These are phyloP conservation scores for Drosophila pectinifera DNA, from an alignment of 1,140 invertebrate species.

Conservation along the genomic window DNA sequence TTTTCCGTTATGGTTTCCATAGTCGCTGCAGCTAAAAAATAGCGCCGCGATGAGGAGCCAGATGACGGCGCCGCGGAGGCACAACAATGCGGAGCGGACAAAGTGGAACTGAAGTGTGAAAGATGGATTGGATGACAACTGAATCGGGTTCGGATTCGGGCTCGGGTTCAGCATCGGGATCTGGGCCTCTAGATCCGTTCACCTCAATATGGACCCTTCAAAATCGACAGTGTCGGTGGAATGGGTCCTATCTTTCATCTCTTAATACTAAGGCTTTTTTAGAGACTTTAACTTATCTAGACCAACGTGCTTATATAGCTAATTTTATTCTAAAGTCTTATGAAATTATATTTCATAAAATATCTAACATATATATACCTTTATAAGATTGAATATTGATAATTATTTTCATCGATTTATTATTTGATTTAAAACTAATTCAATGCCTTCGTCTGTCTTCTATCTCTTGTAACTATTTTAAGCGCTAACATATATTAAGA, in stretches of 20 bases:
- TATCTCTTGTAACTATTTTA: background rate
- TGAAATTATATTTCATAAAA: too few relatives aligned
- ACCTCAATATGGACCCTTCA: slow-evolving; percentile 5
- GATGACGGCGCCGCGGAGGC: slow-evolving; percentile 22
- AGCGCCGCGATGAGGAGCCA: slow-evolving; percentile 17
- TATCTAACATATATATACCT: background rate
- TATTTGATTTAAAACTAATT: background rate
- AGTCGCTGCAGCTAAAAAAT: slow-evolving; percentile 44
- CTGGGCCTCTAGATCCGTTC: slow-evolving; percentile 1
- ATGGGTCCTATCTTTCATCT: slow-evolving; percentile 11
- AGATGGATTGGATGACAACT: slow-evolving; percentile 59
- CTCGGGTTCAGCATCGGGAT: slow-evolving; percentile 21
- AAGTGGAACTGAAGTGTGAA: slow-evolving; percentile 66
- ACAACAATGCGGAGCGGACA: slow-evolving; percentile 56
- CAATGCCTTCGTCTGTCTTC: background rate
- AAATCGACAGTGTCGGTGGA: slow-evolving; percentile 22
- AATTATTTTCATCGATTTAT: too few relatives aligned
- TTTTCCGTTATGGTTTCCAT: slow-evolving; percentile 74
- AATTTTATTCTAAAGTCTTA: too few relatives aligned
- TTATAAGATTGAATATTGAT: too few relatives aligned
- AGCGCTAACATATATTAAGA: background rate
- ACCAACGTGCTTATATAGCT: background rate
- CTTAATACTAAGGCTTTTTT: background rate
- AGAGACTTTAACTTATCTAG: background rate
- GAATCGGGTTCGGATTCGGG: slow-evolving; percentile 21